These are phyloP conservation scores for Syngnathus floridae DNA, from an alignment of 2,113 vertebrate species.

Conservation along the genomic window DNA sequence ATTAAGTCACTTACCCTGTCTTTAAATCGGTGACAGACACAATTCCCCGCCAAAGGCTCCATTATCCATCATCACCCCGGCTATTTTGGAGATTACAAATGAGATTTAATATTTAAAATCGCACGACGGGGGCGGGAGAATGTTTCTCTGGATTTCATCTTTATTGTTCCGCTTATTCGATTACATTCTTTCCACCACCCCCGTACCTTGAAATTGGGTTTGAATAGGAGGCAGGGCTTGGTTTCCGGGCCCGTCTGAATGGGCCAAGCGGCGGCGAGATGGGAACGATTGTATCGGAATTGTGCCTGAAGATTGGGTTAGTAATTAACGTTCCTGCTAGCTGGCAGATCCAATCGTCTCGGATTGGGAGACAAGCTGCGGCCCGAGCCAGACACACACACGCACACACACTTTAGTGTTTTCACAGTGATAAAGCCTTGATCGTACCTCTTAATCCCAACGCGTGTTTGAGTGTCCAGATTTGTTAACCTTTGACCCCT, in stretches of 20 bases:
- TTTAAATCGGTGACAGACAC: slow-evolving; percentile 15
- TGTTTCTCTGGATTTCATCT: slow-evolving; percentile 11
- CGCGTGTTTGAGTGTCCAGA: too few species aligned
- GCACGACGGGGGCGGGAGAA: not conserved
- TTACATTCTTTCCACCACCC: not conserved
- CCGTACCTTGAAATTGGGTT: slow-evolving; percentile 22
- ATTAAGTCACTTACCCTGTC: slow-evolving; percentile 13
- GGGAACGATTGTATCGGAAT: slow-evolving; percentile 45
- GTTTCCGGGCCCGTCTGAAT: slow-evolving; percentile 32
- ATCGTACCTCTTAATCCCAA: not conserved
- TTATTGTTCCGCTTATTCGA: slow-evolving; percentile 36
- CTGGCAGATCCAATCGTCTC: slow-evolving; percentile 60
- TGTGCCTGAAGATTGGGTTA: slow-evolving; percentile 55
- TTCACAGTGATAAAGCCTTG: slow-evolving; percentile 2
- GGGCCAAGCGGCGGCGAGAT: slow-evolving; percentile 40
- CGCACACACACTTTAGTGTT: slow-evolving; percentile 28
- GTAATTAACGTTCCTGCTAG: slow-evolving; percentile 60
- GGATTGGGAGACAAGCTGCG: slow-evolving; percentile 20
- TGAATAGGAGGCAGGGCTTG: slow-evolving; percentile 23
- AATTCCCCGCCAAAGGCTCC: slow-evolving; percentile 5
- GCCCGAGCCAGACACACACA: not conserved
- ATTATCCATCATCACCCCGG: not conserved
- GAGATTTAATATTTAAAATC: slow-evolving; percentile 7
- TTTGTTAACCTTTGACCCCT: not conserved
- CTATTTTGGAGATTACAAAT: slow-evolving; percentile 8